Base-by-base conservation (phyloP, 2,797 vertebrate species). In the Botia kubotai region DNA sequence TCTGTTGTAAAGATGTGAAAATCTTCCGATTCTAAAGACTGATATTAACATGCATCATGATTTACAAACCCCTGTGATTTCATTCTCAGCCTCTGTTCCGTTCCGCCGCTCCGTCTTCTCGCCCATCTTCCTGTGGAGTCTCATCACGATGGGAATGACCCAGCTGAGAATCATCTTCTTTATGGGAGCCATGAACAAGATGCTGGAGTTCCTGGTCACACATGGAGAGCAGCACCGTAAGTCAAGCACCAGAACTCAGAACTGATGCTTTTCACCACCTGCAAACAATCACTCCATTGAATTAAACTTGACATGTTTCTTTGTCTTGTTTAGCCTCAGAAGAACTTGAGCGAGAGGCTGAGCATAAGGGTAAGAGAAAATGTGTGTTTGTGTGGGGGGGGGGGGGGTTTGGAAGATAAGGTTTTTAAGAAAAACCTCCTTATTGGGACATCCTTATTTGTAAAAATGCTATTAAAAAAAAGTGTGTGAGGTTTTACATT, bases 151-250 rank as follows among this genome's bases (percentile, higher is more conserved):
- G 97, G 94, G 93, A 23, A 94, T 98, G 94, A 95, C 96, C 48
- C 97, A 98, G 89, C 85, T 97, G 55, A 94, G 97, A 13, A 86
- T 98, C 84, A 97, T 98, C 83, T 97, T 97, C 91, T 98, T 94
- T 89, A 97, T 97, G 97, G 97, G 96, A 0, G 94, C 95, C 36
- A 96, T 97, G 96, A 97, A 97, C 91, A 97, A 95, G 90, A 96
- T 97, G 95, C 86, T 97, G 84, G 95, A 96, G 92, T 96, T 93
- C 80, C 57, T 96, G 43, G 90, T 96, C 21, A 92, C 83, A 0
- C 86, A 89, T 0, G 92, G 93, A 23, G 6, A 86, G 52, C n/a
- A 84, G 3, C 73, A 93, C 8, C 87, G 96, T 97, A 80, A 96
- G 94, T 89, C n/a, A 72, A 46, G 0, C 68, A 2, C 6, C 26